These are phyloP conservation scores for Hymenochirus boettgeri DNA, from an alignment of 2,113 vertebrate genomes.

Conservation along the genomic window DNA sequence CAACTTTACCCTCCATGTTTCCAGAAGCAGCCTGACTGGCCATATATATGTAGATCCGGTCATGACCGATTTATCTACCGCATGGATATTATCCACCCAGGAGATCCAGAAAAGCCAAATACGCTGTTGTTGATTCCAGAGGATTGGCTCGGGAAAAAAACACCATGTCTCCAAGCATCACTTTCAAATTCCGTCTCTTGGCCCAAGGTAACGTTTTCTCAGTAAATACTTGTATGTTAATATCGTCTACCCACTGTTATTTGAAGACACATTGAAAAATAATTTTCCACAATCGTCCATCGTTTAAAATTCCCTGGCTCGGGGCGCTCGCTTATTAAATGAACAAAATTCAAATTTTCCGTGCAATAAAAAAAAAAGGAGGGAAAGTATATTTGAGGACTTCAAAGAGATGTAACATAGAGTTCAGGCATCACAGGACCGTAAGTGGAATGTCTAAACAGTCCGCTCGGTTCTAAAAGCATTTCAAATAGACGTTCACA, in stretches of 20 bases:
- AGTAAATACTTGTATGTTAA: neutral
- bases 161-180: neutral
- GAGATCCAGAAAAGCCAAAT: neutral
- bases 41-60: too few species aligned
- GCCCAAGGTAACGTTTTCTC: neutral
- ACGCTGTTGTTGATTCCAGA: neutral
- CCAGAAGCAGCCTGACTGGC: too few species aligned
- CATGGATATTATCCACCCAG: neutral
- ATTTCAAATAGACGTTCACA: slow-evolving; percentile 35
- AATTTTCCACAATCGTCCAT: slow-evolving; percentile 22
- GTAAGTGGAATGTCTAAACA: slow-evolving; percentile 14
- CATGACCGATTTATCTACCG: neutral
- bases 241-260: neutral
- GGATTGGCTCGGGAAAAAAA: neutral
- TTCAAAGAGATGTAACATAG: slow-evolving; percentile 58
- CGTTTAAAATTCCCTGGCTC: slow-evolving; percentile 48
- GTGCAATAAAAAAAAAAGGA: slow-evolving; percentile 37
- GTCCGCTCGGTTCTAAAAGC: slow-evolving; percentile 34
- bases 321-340: slow-evolving; percentile 66
- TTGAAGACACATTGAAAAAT: neutral
- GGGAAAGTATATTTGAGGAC: slow-evolving; percentile 40
- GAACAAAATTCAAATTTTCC: slow-evolving; percentile 68
- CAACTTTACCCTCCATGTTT: too few species aligned
- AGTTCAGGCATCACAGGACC: slow-evolving; percentile 38
- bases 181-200: neutral